Percentiles rank a stretch among this genome's conserved stretches.
These are phyloP conservation scores for Agapornis roseicollis DNA, from an alignment of 2,113 vertebrate species.

Conservation along the genomic window DNA sequence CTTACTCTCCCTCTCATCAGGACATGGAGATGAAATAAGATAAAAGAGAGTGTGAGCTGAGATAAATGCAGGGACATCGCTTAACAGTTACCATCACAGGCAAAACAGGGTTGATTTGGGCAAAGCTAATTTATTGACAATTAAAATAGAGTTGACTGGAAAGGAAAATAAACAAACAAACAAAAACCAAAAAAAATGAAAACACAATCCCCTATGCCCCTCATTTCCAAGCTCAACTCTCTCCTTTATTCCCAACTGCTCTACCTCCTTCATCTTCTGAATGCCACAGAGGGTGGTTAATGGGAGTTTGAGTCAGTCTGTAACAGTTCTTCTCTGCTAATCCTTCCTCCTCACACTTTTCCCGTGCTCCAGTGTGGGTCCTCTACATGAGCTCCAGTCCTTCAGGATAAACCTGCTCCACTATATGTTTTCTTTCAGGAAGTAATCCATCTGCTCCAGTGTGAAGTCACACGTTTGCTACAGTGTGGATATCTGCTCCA, in stretches of 20 bases:
- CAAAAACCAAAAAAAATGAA: too few relatives aligned
- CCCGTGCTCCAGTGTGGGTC: not conserved
- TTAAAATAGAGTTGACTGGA: not conserved
- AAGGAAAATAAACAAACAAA: not conserved
- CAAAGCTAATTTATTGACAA: not conserved
- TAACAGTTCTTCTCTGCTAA: not conserved
- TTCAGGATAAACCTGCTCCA: not conserved
- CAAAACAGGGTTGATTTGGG: not conserved
- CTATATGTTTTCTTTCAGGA: not conserved
- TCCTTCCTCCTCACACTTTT: not conserved
- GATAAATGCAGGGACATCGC: not conserved
- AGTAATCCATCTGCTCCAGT: not conserved
- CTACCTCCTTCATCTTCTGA: not conserved
- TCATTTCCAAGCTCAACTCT: not conserved
- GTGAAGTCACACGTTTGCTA: not conserved
- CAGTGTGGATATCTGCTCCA: not conserved
- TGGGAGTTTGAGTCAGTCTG: not conserved
- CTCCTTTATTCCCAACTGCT: not conserved
- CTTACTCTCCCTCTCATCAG: not conserved
- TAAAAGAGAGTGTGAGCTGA: not conserved
- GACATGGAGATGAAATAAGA: not conserved
- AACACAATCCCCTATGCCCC: fast-evolving
- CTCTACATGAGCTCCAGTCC: not conserved
- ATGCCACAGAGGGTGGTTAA: not conserved
- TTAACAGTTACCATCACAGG: not conserved